Percentiles rank a stretch among this genome's conserved stretches.
Conservation (phyloP, 2,888 invertebrate genomes). For the Nemotelus nigrinus region DNA sequence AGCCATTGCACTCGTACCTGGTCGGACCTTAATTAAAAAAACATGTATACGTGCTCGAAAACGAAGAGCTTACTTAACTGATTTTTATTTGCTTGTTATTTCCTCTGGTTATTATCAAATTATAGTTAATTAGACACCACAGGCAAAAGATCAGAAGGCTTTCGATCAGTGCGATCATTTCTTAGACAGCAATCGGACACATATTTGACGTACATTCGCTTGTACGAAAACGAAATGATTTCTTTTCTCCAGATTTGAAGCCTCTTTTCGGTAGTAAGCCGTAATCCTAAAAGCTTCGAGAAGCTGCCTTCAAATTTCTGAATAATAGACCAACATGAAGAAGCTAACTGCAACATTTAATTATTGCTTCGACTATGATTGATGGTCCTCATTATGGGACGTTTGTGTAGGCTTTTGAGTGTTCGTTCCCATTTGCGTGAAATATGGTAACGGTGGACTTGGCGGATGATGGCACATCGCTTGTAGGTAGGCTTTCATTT, state of each 20-base stretch:
- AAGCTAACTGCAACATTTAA: conserved; percentile 45
- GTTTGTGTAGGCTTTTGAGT: conserved; percentile 43
- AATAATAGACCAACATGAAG: conserved; percentile 41
- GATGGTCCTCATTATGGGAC: conserved; percentile 48
- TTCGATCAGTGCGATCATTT: conserved; percentile 44
- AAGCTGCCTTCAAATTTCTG: conserved; percentile 37
- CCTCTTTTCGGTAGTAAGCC: conserved; percentile 39
- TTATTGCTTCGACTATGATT: conserved; percentile 48
- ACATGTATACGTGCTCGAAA: conserved; percentile 22
- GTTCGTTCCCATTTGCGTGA: conserved; percentile 47
- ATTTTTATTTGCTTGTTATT: conserved; percentile 45
- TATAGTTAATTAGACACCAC: conserved; percentile 43
- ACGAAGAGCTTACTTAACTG: conserved; percentile 29
- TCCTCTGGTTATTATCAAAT: conserved; percentile 48
- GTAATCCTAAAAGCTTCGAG: conserved; percentile 14
- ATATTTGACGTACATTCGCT: background rate
- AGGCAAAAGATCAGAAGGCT: conserved; percentile 19
- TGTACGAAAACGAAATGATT: background rate
- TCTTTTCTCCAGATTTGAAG: conserved; percentile 25
- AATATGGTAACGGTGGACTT: conserved; percentile 7
- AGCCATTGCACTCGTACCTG: background rate
- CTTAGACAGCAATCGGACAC: conserved; percentile 29
- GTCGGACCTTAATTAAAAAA: conserved; percentile 18
- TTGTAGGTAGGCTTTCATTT: conserved; percentile 26
- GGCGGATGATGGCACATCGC: background rate